Evolutionary conservation across 2,113 vertebrate genomes (phyloP).

Genomic region (Clarias magur): DNA sequence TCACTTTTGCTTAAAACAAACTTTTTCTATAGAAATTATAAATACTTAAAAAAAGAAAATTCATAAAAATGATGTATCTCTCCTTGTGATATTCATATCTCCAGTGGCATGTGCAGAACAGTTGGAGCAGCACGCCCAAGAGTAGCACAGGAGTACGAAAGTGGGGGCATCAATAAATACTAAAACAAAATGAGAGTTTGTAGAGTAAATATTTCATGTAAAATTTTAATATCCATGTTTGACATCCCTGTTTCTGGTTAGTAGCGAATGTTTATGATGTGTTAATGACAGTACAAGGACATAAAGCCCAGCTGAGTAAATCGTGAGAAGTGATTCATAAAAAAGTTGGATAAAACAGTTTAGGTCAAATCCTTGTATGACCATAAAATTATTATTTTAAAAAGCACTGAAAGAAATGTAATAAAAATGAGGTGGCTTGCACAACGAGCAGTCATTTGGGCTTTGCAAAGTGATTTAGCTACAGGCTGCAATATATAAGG

Average conservation of each 20-base stretch:
- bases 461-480: background rate
- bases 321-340: background rate
- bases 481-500: background rate
- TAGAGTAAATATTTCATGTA: background rate
- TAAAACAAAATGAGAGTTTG: background rate
- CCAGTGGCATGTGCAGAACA: background rate
- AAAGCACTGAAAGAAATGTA: background rate
- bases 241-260: background rate
- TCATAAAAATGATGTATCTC: background rate
- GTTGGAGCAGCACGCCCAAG: background rate
- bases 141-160: background rate
- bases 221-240: background rate
- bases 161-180: background rate
- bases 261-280: background rate
- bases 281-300: background rate
- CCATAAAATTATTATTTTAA: background rate
- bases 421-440: background rate
- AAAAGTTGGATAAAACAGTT: background rate
- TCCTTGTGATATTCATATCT: background rate
- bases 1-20: conserved; percentile 35
- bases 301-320: background rate
- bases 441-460: background rate
- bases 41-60: background rate
- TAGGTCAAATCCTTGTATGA: background rate
- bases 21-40: background rate